Evolutionary conservation across 2,113 vertebrate species (phyloP).

Genomic region (Gnathonemus longibarbis): DNA sequence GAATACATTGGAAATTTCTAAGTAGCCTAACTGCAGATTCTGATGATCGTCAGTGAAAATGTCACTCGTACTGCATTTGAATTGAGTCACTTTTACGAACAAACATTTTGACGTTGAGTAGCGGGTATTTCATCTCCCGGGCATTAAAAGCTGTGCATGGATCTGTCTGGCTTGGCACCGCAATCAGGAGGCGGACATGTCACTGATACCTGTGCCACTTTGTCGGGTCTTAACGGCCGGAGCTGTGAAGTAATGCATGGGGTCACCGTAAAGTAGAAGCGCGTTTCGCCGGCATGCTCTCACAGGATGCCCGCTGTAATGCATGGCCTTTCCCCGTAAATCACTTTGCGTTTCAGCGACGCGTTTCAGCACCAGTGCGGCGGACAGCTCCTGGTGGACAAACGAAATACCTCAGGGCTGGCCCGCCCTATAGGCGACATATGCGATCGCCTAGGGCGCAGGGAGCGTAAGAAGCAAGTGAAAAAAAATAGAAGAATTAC

Average conservation of each 20-base stretch:
- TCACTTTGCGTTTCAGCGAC: background rate
- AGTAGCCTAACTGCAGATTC: background rate
- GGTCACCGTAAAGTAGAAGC: background rate
- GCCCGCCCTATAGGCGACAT: no score
- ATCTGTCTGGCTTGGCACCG: background rate
- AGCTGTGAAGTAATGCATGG: background rate
- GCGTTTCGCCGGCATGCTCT: background rate
- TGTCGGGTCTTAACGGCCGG: background rate
- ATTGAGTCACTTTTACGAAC: background rate
- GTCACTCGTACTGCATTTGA: background rate
- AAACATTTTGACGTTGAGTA: background rate
- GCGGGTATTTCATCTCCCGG: no score
- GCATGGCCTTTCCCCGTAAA: background rate
- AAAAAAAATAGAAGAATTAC: background rate
- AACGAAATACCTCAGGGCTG: background rate
- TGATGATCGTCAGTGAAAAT: background rate
- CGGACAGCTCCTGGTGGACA: constrained; percentile 26
- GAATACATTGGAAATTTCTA: background rate
- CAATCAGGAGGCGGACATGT: background rate
- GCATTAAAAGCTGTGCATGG: background rate
- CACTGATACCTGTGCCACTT: background rate
- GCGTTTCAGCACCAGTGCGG: background rate
- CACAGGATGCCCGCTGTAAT: background rate
- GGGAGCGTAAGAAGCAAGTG: background rate
- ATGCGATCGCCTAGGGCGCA: background rate